These are phyloP conservation scores for Chloropsis cyanopogon DNA, from an alignment of 2,113 vertebrate genomes.

Conservation along the genomic window DNA sequence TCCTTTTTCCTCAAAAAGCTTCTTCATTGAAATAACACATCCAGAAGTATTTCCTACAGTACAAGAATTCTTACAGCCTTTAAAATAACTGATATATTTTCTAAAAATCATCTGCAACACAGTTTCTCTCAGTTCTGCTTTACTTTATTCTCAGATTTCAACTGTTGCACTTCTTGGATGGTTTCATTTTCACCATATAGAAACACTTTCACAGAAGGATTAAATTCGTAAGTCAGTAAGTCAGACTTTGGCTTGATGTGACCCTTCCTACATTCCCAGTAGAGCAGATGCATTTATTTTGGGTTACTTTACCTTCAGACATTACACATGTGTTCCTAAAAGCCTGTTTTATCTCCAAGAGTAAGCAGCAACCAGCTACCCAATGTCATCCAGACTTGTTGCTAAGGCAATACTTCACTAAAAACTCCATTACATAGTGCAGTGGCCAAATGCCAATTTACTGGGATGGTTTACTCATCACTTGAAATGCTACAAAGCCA, in stretches of 20 bases:
- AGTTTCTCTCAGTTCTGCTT: background rate
- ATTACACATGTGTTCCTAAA: slow-evolving; percentile 51
- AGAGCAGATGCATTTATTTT: slow-evolving; percentile 45
- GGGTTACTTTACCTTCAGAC: slow-evolving; percentile 56
- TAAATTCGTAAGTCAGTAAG: background rate
- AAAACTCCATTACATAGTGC: background rate
- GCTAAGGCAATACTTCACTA: slow-evolving; percentile 29
- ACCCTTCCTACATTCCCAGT: background rate
- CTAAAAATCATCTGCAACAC: background rate
- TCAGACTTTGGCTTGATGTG: slow-evolving; percentile 28
- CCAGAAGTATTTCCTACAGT: background rate
- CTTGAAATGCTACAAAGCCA: slow-evolving; percentile 30
- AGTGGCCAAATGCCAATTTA: slow-evolving; percentile 23
- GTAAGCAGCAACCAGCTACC: slow-evolving; percentile 48
- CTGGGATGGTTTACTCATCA: slow-evolving; percentile 51
- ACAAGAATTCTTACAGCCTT: background rate
- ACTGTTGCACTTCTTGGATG: background rate
- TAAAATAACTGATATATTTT: background rate
- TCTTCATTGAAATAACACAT: background rate
- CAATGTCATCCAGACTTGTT: slow-evolving; percentile 53
- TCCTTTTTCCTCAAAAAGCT: background rate
- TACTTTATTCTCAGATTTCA: background rate
- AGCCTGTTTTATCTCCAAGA: slow-evolving; percentile 61
- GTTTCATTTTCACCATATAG: background rate
- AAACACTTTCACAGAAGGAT: slow-evolving; percentile 11